These are phyloP conservation scores for Hydrozoanthus gracilis DNA, from an alignment of 92 coral and sea anemone species.

Conservation along the genomic window DNA sequence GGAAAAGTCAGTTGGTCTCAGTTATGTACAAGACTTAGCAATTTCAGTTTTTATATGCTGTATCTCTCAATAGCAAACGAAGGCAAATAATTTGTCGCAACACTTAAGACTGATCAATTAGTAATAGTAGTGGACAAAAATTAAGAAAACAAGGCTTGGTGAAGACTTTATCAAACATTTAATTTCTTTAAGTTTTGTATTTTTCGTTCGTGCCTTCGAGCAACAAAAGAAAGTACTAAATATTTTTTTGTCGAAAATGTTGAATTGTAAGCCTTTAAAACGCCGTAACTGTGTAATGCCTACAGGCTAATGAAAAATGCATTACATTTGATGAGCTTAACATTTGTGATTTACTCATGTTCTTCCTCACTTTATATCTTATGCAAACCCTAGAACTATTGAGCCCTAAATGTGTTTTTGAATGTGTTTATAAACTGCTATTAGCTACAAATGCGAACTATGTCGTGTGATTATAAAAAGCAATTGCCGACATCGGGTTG, in stretches of 20 bases:
- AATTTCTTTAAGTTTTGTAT: neutral
- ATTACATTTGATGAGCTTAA: neutral
- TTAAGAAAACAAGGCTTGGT: neutral
- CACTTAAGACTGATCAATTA: too few species aligned
- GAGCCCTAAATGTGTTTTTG: neutral
- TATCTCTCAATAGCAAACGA: neutral
- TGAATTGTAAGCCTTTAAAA: neutral
- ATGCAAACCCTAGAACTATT: neutral
- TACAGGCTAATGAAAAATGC: neutral
- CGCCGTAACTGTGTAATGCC: neutral
- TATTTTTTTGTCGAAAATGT: neutral
- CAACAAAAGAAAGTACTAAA: neutral
- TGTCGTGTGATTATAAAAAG: constrained; percentile 2
- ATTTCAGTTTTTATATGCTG: too few species aligned
- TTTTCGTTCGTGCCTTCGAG: neutral
- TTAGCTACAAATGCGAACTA: constrained; percentile 26
- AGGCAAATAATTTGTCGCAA: neutral
- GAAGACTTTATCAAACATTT: too few species aligned
- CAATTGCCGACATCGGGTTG: constrained; percentile 18
- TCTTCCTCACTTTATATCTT: neutral
- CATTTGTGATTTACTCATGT: neutral
- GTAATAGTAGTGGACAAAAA: neutral
- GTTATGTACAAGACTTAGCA: too few species aligned
- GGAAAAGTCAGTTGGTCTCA: neutral
- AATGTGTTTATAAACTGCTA: constrained; percentile 31